Conservation (phyloP, 1,140 invertebrate genomes). For the Rhopalosiphum maidis region DNA sequence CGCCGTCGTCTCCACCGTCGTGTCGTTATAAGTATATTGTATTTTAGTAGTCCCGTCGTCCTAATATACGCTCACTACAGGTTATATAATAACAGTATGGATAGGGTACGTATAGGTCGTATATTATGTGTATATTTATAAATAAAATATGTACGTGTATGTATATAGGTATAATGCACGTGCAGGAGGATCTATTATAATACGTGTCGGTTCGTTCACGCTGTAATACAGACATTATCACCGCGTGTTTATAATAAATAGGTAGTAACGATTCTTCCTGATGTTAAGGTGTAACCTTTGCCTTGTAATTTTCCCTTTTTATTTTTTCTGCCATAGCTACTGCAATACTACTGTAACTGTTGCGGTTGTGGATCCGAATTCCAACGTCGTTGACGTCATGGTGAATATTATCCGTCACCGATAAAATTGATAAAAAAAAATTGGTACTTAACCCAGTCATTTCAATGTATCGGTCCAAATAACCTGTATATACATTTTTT, state of each 20-base stretch:
- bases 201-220: background rate
- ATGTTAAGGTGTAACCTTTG: background rate
- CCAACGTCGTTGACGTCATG: no score
- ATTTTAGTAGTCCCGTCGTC: background rate
- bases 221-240: conserved; percentile 31
- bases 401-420: background rate
- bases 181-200: background rate
- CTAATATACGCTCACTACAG: background rate
- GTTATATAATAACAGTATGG: background rate
- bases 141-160: background rate
- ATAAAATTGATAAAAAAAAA: background rate
- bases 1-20: background rate
- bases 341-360: background rate
- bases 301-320: background rate
- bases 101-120: background rate
- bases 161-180: background rate
- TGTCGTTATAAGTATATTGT: background rate
- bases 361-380: background rate
- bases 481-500: background rate
- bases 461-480: background rate
- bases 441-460: no score
- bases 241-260: background rate
- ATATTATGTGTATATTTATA: background rate
- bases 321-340: background rate
- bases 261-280: background rate